phyloP scores from a whole-genome alignment of 2,113 vertebrate species.

The pig (Sus scrofa) region T2T-Sscrofa CM000814.6:127183001-127183500 shows the following conservation, averaged over 20 bases:
- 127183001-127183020: not conserved
- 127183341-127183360: not conserved
- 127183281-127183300: not conserved
- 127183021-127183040: not conserved
- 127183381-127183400: not conserved
- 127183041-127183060: not conserved
- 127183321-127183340: not conserved
- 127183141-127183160: not conserved
- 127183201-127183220: not conserved
- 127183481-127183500: not conserved
- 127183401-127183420: not conserved
- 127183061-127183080: too few species aligned
- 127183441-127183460: not conserved
- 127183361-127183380: not conserved
- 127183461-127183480: not conserved
- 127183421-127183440: not conserved
- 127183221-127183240: too few species aligned
- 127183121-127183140: not conserved
- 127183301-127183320: too few species aligned
- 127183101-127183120: not conserved
- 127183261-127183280: not conserved
- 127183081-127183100: not conserved
- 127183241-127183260: not conserved
- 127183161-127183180: not conserved
- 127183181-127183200: not conserved